Base-by-base conservation (phyloP, 2,888 invertebrate genomes). In the Pemphredon lugubris region DNA sequence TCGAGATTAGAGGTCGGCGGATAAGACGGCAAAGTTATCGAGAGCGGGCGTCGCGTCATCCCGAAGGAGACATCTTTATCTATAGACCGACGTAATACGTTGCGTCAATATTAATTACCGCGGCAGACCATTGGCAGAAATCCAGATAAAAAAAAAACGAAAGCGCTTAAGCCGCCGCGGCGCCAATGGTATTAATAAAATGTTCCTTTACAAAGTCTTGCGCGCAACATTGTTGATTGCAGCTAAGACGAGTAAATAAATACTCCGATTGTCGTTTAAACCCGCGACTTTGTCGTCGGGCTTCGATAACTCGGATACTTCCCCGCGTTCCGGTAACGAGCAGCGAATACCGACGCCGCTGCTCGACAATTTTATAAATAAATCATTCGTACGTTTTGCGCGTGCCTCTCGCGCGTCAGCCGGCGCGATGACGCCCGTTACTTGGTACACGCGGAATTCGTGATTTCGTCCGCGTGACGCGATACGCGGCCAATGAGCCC, bases 191-290 rank as follows among this genome's bases (percentile, higher is more conserved):
- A 39, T 51, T 64, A 58, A 26, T n/a, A 20, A 13, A 14, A 42
- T 39, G 2, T n/a, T 18, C 30, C 9, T 16, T 60, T 45, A 21
- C n/a, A 7, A 21, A 48, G 21, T 32, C 20, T 13, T 18, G 23
- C 44, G 21, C 7, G 21, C 14, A 40, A 40, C 13, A 51, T 20
- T 39, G 53, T 60, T 48, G 54, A 39, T 32, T 42, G 64, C 63
- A 42, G 37, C 20, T 13, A 53, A 57, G 40, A 34, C 18, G 13
- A 45, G 39, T 23, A 44, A 67, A 44, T 40, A 47, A n/a, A 42
- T 44, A 16, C 11, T 9, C 48, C 44, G 21, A 63, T 50, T 20
- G 20, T 40, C 51, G n/a, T 63, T 60, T 60, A 39, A 57, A 75
- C 32, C 16, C 44, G 2, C 14, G 34, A 5, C 16, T n/a, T n/a